Evolutionary conservation across 92 coral and sea anemone genomes (phyloP).

Genomic region (Phenganax marumi): DNA sequence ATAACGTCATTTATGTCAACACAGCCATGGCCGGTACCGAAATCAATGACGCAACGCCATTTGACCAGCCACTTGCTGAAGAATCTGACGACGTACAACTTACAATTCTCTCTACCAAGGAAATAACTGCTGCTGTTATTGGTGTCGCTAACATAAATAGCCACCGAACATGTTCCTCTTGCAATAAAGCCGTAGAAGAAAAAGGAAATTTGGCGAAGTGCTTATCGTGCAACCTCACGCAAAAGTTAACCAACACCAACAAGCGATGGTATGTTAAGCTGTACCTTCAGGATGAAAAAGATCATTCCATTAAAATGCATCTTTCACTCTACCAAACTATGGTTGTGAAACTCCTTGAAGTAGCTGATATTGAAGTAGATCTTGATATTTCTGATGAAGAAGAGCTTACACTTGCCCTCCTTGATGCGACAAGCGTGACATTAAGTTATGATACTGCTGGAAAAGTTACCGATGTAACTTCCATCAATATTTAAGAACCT

Average conservation of each 20-base stretch:
- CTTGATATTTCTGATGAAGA: background rate
- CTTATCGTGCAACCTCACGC: background rate
- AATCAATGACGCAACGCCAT: background rate
- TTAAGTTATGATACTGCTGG: background rate
- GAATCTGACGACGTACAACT: constrained; percentile 8
- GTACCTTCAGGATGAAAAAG: background rate
- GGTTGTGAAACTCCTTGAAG: background rate
- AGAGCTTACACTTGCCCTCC: constrained; percentile 1
- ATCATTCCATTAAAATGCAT: background rate
- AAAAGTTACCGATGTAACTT: background rate
- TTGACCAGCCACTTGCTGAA: constrained; percentile 14
- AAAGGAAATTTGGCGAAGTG: background rate
- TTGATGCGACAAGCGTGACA: constrained; percentile 6
- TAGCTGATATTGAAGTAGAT: background rate
- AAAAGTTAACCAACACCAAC: constrained; percentile 6
- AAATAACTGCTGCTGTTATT: background rate
- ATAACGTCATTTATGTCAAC: constrained; percentile 6
- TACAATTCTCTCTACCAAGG: constrained; percentile 7
- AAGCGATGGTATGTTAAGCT: constrained; percentile 15
- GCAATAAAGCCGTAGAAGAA: constrained; percentile 12
- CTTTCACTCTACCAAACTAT: constrained; percentile 9
- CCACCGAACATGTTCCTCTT: constrained; percentile 7
- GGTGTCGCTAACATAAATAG: background rate
- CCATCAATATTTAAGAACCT: background rate
- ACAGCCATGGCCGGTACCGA: background rate